A percentile compares a stretch with the other conserved stretches of the same genome.
Conservation (phyloP, 2,888 invertebrate species). For the Exephanes ischioxanthus region DNA sequence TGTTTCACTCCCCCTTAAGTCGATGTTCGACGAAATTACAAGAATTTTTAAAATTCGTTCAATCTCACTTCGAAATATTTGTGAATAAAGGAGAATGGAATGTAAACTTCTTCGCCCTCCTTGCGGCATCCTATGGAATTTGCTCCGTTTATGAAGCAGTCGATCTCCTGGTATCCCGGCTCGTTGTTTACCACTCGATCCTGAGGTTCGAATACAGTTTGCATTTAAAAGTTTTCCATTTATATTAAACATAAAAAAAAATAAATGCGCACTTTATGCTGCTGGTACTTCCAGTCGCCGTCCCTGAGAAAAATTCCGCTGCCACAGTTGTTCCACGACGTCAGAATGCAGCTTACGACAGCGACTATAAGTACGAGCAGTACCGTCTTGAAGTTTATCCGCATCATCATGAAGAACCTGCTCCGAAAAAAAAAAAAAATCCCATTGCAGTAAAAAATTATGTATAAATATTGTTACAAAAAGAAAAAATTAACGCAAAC, state of each 20-base stretch:
- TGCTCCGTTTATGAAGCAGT: conserved; percentile 96
- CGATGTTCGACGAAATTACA: no score
- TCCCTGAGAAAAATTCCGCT: conserved; percentile 85
- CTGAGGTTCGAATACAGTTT: conserved; percentile 59
- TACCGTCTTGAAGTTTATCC: conserved; percentile 92
- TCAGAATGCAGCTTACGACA: conserved; percentile 89
- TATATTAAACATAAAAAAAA: background rate
- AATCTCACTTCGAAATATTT: conserved; percentile 95
- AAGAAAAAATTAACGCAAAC: background rate
- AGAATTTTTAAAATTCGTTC: no score
- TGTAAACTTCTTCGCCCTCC: conserved; percentile 94
- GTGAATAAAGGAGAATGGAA: conserved; percentile 96
- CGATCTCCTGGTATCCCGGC: conserved; percentile 89
- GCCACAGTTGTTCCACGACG: conserved; percentile 92
- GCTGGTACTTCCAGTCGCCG: conserved; percentile 81
- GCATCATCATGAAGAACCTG: conserved; percentile 89
- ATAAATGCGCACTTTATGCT: conserved; percentile 77
- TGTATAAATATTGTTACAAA: background rate
- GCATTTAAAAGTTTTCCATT: background rate
- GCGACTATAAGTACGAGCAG: conserved; percentile 85
- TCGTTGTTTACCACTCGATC: conserved; percentile 81
- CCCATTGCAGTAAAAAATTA: no score
- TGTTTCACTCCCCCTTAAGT: no score
- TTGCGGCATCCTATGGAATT: conserved; percentile 92
- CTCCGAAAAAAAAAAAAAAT: background rate